A percentile compares a stretch with the other conserved stretches of the same genome.
Evolutionary conservation across 2,888 invertebrate species (phyloP).

Genomic region (Diabrotica balteata): DNA sequence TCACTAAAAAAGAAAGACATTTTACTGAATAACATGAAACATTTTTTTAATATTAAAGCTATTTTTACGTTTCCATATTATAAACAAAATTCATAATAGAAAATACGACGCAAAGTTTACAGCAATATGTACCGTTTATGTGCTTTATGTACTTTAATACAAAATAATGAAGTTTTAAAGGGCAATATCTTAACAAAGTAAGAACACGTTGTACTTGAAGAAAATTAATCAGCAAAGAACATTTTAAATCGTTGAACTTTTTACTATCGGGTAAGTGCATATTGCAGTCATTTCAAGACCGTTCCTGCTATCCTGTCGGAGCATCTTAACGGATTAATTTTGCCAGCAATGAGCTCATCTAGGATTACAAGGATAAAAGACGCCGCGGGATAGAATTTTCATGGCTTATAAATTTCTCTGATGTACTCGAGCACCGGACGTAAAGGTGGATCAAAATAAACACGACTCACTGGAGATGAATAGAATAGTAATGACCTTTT

Average conservation of each 20-base stretch:
- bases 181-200: too few relatives aligned
- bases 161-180: too few relatives aligned
- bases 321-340: constrained; percentile 1
- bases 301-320: neutral
- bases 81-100: too few relatives aligned
- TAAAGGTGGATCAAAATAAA: neutral
- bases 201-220: too few relatives aligned
- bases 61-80: too few relatives aligned
- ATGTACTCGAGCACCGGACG: neutral
- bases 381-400: constrained; percentile 1
- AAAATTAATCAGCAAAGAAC: neutral
- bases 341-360: neutral
- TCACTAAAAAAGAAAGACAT: too few relatives aligned
- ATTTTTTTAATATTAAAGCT: too few relatives aligned
- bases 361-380: constrained; percentile 6
- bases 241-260: neutral
- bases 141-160: too few relatives aligned
- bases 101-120: too few relatives aligned
- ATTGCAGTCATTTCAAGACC: neutral
- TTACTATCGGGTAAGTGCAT: neutral
- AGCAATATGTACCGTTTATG: too few relatives aligned
- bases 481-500: too few relatives aligned
- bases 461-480: neutral
- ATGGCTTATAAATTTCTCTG: constrained; percentile 7
- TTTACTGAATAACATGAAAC: too few relatives aligned